phyloP scores from a whole-genome alignment of 2,113 vertebrate genomes.

The Uropsilus gracilis region DNA sequence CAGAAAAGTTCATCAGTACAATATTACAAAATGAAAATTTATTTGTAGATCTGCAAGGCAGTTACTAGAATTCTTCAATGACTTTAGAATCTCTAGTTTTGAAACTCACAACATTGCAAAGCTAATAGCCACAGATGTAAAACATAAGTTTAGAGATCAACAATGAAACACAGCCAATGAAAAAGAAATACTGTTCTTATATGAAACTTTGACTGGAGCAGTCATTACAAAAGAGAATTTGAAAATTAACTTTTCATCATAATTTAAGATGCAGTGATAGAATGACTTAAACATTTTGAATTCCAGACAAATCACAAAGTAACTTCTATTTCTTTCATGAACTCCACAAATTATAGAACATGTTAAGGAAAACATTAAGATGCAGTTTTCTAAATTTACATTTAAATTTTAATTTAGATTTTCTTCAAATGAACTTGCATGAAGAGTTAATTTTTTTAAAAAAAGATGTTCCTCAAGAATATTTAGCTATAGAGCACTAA shows the following conservation, averaged over 20 bases:
- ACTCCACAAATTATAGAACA: background rate
- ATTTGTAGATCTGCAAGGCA: background rate
- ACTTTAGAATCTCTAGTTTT: background rate
- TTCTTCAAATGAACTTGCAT: background rate
- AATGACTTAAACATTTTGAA: background rate
- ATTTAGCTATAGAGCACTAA: constrained; percentile 32
- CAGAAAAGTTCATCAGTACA: background rate
- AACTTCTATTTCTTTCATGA: background rate
- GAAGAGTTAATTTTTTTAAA: constrained; percentile 19
- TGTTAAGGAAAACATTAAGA: constrained; percentile 28
- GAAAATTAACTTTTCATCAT: background rate
- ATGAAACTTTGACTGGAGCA: background rate
- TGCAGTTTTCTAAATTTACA: background rate
- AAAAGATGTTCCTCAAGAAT: constrained; percentile 5
- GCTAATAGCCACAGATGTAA: background rate
- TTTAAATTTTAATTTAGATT: constrained; percentile 51
- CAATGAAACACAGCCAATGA: background rate
- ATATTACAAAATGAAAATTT: background rate
- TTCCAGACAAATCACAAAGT: background rate
- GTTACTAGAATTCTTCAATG: background rate
- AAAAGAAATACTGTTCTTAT: constrained; percentile 20
- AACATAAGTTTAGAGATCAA: constrained; percentile 16
- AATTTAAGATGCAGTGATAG: constrained; percentile 2
- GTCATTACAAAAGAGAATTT: background rate
- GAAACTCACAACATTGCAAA: background rate